Conservation (phyloP, 2,113 vertebrate species). For the Mystacornis crossleyi region DNA sequence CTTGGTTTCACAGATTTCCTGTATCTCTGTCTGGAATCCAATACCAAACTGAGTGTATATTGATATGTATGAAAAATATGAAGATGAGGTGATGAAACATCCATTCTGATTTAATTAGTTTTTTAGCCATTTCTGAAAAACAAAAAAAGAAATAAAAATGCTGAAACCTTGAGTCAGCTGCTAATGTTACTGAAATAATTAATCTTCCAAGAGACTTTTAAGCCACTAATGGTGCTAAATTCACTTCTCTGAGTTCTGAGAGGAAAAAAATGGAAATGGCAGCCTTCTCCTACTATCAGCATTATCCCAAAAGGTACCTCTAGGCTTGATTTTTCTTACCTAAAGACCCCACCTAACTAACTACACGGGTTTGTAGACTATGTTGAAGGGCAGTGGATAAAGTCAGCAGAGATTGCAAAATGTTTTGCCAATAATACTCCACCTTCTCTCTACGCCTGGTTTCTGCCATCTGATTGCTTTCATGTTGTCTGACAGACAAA, state of each 20-base stretch:
- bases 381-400: neutral
- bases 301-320: neutral
- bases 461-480: neutral
- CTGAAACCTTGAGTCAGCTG: neutral
- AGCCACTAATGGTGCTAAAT: neutral
- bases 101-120: neutral
- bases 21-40: neutral
- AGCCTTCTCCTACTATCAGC: neutral
- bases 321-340: neutral
- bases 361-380: neutral
- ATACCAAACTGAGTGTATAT: neutral
- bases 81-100: neutral
- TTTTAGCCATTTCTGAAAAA: neutral
- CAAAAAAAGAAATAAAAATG: neutral
- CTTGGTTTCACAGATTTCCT: neutral
- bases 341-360: neutral
- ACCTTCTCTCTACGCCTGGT: neutral
- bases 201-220: neutral
- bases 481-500: neutral
- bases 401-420: neutral
- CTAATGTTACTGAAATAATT: neutral
- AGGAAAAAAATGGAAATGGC: neutral
- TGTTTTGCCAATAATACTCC: neutral
- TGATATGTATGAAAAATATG: neutral
- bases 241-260: neutral